Base-by-base conservation (phyloP, 1,140 invertebrate species). In the Wasmannia auropunctata region DNA sequence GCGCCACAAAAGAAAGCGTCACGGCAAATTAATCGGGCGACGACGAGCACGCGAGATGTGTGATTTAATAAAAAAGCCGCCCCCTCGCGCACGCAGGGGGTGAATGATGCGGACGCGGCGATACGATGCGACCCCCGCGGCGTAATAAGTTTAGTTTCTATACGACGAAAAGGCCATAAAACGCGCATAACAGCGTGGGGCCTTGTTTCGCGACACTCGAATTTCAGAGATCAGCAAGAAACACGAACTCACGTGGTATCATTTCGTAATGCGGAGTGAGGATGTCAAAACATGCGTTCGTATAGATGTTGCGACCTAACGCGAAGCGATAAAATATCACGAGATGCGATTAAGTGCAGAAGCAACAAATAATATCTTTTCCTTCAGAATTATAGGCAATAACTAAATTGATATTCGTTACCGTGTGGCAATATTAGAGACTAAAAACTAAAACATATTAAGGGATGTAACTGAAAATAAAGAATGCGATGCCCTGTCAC, bases 121-220 rank as follows among this genome's bases (percentile, higher is more conserved):
- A 83, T 46, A 83, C 85, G 56, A 46, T 14, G 16, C 90, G 79
- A 83, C 89, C 89, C 94, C 93, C 90, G 92, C 90, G 76, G 94
- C 80, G 94, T 94, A 95, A 95, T 94, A 94, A 94, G 94, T 95
- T 95, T 95, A 94, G 94, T 94, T 94, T 94, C 93, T 91, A n/a
- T n/a, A 91, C 91, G 92, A 91, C 87, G 92, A 94, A 93, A 93
- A 62, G 81, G 63, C 90, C 94, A 94, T 95, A 95, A 94, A 94
- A 92, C 92, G 92, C 46, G 77, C n/a, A n/a, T n/a, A n/a, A 25
- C 94, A 93, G 94, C 93, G 72, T 94, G 94, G 92, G 91, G 93
- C 87, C 91, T 83, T 92, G 92, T 92, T 77, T 91, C 88, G 89
- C 85, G 86, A 87, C 87, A 79, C 89, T 91, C 88, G 81, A 90